Percentiles rank a stretch among this genome's conserved stretches.
Conservation (phyloP, 1,140 invertebrate species). For the Lasioglossum albipes region DNA sequence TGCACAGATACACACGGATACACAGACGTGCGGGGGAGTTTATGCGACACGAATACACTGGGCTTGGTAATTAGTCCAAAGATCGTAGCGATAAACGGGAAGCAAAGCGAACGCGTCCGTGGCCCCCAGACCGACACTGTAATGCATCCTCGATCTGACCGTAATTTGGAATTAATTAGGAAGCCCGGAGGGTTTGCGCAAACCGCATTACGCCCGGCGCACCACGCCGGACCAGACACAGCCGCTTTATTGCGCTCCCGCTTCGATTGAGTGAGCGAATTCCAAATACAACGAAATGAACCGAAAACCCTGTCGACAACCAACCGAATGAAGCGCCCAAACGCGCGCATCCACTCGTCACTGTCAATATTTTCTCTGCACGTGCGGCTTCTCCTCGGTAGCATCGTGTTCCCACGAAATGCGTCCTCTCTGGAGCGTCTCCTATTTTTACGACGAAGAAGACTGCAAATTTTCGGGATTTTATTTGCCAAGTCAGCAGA, state of each 20-base stretch:
- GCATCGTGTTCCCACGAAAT: too few species aligned
- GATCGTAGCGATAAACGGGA: background rate
- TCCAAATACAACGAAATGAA: background rate
- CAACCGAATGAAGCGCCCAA: too few species aligned
- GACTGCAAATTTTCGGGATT: too few species aligned
- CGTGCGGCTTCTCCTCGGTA: too few species aligned
- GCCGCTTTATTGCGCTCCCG: too few species aligned
- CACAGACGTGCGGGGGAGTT: background rate
- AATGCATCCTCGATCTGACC: conserved; percentile 7
- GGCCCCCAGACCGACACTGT: background rate
- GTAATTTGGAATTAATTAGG: conserved; percentile 22
- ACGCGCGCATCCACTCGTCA: too few species aligned
- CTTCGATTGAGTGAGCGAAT: background rate
- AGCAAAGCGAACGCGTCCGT: background rate
- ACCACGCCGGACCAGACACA: too few species aligned
- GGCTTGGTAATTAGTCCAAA: background rate
- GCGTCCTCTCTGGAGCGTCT: too few species aligned
- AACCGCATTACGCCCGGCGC: background rate
- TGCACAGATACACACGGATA: too few species aligned
- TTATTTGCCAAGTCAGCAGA: too few species aligned
- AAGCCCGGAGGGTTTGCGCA: background rate
- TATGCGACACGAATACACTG: background rate
- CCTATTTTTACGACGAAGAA: too few species aligned
- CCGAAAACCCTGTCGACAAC: background rate
- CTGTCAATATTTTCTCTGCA: too few species aligned